Conservation (phyloP, 2,888 invertebrate species). For the Eupsilia transversa region DNA sequence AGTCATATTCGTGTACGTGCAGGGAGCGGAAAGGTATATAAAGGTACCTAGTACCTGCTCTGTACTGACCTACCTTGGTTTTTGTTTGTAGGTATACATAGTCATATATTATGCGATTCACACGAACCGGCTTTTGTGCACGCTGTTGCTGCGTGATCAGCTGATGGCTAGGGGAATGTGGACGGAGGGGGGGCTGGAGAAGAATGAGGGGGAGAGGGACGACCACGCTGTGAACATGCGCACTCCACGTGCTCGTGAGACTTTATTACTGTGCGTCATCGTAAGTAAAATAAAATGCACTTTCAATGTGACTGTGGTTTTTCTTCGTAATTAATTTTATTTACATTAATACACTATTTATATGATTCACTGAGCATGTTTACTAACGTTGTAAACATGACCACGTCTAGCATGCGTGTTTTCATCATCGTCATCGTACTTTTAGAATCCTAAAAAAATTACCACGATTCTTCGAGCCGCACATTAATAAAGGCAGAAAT, state of each 20-base stretch:
- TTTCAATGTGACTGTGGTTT: constrained; percentile 13
- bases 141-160: constrained; percentile 81
- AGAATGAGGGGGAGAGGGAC: constrained; percentile 60
- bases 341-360: constrained; percentile 1
- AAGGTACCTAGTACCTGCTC: constrained; percentile 10
- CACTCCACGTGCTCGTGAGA: constrained; percentile 82
- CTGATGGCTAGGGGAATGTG: constrained; percentile 68
- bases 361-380: constrained; percentile 18
- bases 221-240: constrained; percentile 84
- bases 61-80: constrained; percentile 41
- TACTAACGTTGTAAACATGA: constrained; percentile 11
- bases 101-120: constrained; percentile 55
- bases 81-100: constrained; percentile 45
- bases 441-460: not conserved
- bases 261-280: constrained; percentile 77
- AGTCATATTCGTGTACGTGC: constrained; percentile 29
- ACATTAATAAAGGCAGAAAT: constrained; percentile 77
- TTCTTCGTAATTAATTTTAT: not conserved
- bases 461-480: constrained; percentile 29
- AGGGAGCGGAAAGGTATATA: constrained; percentile 22
- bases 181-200: constrained; percentile 56
- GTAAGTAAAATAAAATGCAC: not conserved
- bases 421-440: too few relatives aligned
- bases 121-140: constrained; percentile 78
- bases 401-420: constrained; percentile 13